Evolutionary conservation across 2,113 vertebrate species (phyloP).

Genomic region (Embiotoca jacksoni): DNA sequence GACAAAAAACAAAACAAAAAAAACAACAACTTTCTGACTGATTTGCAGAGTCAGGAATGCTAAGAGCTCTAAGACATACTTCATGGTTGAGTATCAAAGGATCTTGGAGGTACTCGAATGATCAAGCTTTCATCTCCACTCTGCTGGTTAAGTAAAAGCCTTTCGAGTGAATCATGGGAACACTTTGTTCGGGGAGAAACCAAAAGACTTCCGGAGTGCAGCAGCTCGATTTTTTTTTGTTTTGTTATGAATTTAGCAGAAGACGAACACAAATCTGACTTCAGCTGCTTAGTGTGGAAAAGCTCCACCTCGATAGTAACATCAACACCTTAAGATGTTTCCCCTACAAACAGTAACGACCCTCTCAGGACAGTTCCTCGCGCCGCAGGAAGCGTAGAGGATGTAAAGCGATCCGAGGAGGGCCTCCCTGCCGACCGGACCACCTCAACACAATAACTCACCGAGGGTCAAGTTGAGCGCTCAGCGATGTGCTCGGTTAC

Average conservation of each 20-base stretch:
- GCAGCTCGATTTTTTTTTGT: background rate
- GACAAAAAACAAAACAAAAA: slow-evolving; percentile 7
- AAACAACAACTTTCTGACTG: slow-evolving; percentile 8
- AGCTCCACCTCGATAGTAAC: slow-evolving; percentile 23
- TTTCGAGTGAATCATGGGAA: slow-evolving; percentile 62
- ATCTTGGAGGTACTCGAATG: slow-evolving; percentile 55
- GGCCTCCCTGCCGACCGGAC: slow-evolving; percentile 46
- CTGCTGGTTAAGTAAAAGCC: slow-evolving; percentile 66
- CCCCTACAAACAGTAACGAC: slow-evolving; percentile 13
- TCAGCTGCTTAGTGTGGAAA: background rate
- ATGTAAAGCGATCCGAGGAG: slow-evolving; percentile 59
- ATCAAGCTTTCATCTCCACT: slow-evolving; percentile 73
- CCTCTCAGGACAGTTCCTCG: slow-evolving; percentile 23
- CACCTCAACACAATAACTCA: slow-evolving; percentile 68
- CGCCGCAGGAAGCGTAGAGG: slow-evolving; percentile 49
- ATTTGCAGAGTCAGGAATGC: slow-evolving; percentile 64
- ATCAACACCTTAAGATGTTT: slow-evolving; percentile 35
- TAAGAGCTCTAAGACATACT: slow-evolving; percentile 74
- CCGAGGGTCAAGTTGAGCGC: slow-evolving; percentile 44
- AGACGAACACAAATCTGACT: slow-evolving; percentile 23
- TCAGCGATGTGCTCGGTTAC: slow-evolving; percentile 65
- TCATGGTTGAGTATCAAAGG: slow-evolving; percentile 74
- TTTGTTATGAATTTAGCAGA: slow-evolving; percentile 29
- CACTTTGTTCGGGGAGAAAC: slow-evolving; percentile 37
- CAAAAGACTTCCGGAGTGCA: slow-evolving; percentile 17